Percentiles rank a stretch among this genome's conserved stretches.
Conservation (phyloP, 2,113 vertebrate species). For the Arothron firmamentum region DNA sequence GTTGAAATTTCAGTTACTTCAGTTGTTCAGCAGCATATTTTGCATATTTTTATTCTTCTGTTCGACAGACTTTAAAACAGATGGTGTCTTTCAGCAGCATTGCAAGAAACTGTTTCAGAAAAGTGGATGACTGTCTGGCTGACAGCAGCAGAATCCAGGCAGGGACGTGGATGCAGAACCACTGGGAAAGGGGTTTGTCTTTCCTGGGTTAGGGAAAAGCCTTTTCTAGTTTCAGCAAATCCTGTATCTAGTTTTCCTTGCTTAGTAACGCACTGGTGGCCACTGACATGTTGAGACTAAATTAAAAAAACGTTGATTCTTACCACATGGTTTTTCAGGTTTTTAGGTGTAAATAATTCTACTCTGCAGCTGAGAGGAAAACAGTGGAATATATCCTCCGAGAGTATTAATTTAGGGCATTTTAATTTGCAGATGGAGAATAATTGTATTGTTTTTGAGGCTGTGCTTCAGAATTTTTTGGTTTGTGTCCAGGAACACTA, state of each 20-base stretch:
- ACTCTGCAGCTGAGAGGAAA: not conserved
- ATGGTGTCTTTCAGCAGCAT: slow-evolving; percentile 43
- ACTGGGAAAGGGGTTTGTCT: slow-evolving; percentile 24
- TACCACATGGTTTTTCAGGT: slow-evolving; percentile 1
- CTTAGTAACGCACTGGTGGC: slow-evolving; percentile 23
- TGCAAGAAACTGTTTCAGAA: slow-evolving; percentile 18
- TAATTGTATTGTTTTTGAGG: not conserved
- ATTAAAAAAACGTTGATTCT: slow-evolving; percentile 9
- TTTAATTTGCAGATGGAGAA: not conserved
- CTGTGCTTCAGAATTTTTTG: not conserved
- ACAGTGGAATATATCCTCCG: not conserved
- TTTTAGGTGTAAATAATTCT: not conserved
- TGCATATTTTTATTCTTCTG: slow-evolving; percentile 1
- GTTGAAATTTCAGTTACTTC: not conserved
- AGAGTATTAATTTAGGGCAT: slow-evolving; percentile 8
- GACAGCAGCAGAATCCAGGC: slow-evolving; percentile 27
- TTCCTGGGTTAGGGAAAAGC: slow-evolving; percentile 28
- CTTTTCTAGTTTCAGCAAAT: slow-evolving; percentile 30
- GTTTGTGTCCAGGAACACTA: not conserved
- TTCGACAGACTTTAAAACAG: slow-evolving; percentile 46
- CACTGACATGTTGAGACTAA: not conserved
- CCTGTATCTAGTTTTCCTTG: slow-evolving; percentile 38
- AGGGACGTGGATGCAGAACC: slow-evolving; percentile 19
- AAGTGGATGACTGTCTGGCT: slow-evolving; percentile 29
- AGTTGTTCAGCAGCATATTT: not conserved